Conservation (phyloP, 2,888 invertebrate genomes). For the Himalopsyche japonica region DNA sequence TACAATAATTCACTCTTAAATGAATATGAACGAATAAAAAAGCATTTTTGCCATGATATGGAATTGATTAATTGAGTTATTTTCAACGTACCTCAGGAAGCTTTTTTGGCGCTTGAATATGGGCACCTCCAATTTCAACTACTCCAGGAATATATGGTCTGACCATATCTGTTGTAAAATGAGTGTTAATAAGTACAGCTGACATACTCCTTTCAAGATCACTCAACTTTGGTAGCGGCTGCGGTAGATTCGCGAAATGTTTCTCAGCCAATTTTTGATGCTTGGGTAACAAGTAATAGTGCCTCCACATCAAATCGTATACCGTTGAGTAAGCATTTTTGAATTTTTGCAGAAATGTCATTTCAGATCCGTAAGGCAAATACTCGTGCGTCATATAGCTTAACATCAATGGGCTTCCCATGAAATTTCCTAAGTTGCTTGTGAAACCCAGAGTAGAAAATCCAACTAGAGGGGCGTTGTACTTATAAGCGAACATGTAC, state of each 20-base stretch:
- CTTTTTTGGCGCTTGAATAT: slow-evolving; percentile 51
- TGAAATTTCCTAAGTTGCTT: slow-evolving; percentile 39
- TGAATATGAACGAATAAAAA: too few species aligned
- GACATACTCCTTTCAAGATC: slow-evolving; percentile 54
- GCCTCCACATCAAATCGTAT: slow-evolving; percentile 46
- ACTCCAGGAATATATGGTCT: slow-evolving; percentile 53
- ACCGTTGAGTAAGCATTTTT: slow-evolving; percentile 48
- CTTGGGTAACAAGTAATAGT: slow-evolving; percentile 47
- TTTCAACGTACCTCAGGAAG: slow-evolving; percentile 42
- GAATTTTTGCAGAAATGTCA: slow-evolving; percentile 54
- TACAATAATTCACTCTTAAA: too few species aligned
- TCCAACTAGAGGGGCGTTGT: slow-evolving; percentile 42
- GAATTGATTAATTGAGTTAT: too few species aligned
- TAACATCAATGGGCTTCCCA: slow-evolving; percentile 41
- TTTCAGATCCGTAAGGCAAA: slow-evolving; percentile 47
- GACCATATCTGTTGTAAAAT: slow-evolving; percentile 52
- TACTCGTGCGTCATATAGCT: slow-evolving; percentile 56
- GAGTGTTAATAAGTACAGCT: slow-evolving; percentile 55
- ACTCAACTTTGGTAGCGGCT: slow-evolving; percentile 48
- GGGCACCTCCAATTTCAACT: slow-evolving; percentile 61
- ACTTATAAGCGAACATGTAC: slow-evolving; percentile 44
- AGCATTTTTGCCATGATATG: too few species aligned
- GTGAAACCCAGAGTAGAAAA: slow-evolving; percentile 39
- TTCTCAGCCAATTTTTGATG: slow-evolving; percentile 47
- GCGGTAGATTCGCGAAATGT: slow-evolving; percentile 46